Conservation (phyloP, 2,888 invertebrate species). For the Microdon myrmicae region DNA sequence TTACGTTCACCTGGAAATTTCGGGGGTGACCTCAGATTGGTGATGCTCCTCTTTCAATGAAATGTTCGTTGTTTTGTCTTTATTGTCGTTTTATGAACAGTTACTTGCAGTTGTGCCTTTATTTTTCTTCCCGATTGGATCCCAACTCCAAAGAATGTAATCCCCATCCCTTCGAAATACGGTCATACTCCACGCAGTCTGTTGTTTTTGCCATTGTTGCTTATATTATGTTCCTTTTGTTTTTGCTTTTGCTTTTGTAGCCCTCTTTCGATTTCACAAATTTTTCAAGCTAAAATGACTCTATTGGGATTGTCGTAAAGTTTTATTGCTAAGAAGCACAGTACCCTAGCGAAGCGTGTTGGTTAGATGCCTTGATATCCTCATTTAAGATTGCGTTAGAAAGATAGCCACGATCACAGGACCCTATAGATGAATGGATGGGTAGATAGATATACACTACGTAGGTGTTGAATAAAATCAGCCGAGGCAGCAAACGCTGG, state of each 20-base stretch:
- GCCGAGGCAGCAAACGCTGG: constrained; percentile 35
- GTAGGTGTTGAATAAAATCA: not conserved
- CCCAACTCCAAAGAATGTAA: too few relatives aligned
- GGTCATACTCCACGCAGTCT: constrained; percentile 24
- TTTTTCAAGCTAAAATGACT: constrained; percentile 51
- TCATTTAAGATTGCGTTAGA: too few relatives aligned
- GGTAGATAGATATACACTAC: not conserved
- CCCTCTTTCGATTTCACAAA: constrained; percentile 46
- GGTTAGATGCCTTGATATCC: constrained; percentile 13
- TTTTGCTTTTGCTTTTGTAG: constrained; percentile 34
- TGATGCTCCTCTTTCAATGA: constrained; percentile 30
- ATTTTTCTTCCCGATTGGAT: constrained; percentile 22
- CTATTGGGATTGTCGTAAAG: constrained; percentile 52
- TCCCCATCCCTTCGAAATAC: constrained; percentile 14
- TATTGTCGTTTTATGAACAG: constrained; percentile 25
- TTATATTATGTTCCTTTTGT: constrained; percentile 11
- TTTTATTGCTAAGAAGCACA: constrained; percentile 48
- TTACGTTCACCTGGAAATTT: constrained; percentile 19
- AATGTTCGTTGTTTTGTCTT: constrained; percentile 16
- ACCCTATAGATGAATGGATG: constrained; percentile 1
- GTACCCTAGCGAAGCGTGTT: constrained; percentile 43
- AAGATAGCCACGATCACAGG: constrained; percentile 24
- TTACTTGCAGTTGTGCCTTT: constrained; percentile 9
- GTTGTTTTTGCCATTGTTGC: constrained; percentile 7
- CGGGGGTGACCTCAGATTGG: constrained; percentile 49